Evolutionary conservation across 1,140 invertebrate genomes (phyloP), one percentile per base, ranked within the genome.

Genomic region (Drosophila serrata): DNA sequence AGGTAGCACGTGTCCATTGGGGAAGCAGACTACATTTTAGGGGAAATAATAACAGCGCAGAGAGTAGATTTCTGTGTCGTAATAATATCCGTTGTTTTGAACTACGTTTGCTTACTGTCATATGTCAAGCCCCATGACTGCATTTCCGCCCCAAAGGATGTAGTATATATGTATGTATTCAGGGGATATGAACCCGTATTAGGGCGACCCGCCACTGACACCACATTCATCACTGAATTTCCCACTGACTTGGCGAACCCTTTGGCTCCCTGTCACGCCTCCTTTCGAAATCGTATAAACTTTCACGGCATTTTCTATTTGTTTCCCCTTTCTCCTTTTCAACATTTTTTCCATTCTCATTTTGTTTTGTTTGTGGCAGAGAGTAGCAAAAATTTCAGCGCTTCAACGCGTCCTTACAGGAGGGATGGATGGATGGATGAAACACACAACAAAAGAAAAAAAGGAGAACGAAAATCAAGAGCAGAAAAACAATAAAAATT

Each of bases 301-400:
- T 80, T 82, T 80, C 79, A 82, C 68, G 63, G 57, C 65, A 77
- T 80, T 87, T 82, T 76, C 55, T 58, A 78, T 87, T 82, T 88
- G 70, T 67, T 63, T 75, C 76, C 35, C 27, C 46, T 43, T 62
- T 46, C 29, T 42, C 53, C 68, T 42, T 75, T 53, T 68, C 39
- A 55, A 31, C 55, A 46, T 29, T 46, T 55, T 56, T 58, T 45
- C 57, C 33, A 19, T 60, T 60, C 58, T 81, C 51, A 53, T 56
- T 78, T 86, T 60, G 57, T 75, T 79, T 79, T 82, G 65, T 53
- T 76, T 75, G 57, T 46, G 43, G 82, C 45, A 57, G 74, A 56
- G 70, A 76, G 79, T 69, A 9, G 27, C 57, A 65, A 88, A 65
- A 82, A 88, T 87, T 69, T 70, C 80, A 40, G 56, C 68, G 80